Evolutionary conservation across 2,888 invertebrate genomes (phyloP).

Genomic region (Rhamphomyia laevipes): DNA sequence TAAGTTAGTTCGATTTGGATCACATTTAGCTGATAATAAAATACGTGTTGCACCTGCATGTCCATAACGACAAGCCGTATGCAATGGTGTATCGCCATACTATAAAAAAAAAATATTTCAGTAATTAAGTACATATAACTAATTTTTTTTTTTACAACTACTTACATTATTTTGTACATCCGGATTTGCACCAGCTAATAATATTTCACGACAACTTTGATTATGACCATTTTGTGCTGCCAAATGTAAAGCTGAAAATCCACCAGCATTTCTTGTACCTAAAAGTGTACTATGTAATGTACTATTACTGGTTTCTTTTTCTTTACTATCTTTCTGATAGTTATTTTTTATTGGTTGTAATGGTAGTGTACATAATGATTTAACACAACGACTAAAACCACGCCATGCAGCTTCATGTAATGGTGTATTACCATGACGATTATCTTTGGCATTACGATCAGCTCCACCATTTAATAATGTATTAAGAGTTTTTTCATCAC

Average conservation of each 20-base stretch:
- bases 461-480: constrained; percentile 24
- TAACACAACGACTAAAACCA: constrained; percentile 77
- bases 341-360: constrained; percentile 9
- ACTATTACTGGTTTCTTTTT: constrained; percentile 16
- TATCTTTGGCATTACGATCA: constrained; percentile 30
- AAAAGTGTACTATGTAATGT: constrained; percentile 52
- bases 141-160: not conserved
- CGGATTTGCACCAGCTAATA: constrained; percentile 76
- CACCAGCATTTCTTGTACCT: constrained; percentile 64
- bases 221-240: constrained; percentile 96
- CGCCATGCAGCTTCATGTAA: constrained; percentile 93
- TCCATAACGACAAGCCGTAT: constrained; percentile 90
- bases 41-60: constrained; percentile 94
- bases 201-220: constrained; percentile 78
- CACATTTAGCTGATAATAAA: constrained; percentile 78
- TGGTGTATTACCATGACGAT: constrained; percentile 79
- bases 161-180: constrained; percentile 80
- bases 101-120: constrained; percentile 28
- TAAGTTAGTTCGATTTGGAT: constrained; percentile 82
- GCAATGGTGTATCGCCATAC: constrained; percentile 91
- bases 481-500: constrained; percentile 27
- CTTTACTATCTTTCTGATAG: not conserved
- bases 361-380: constrained; percentile 44
- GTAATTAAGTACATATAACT: not conserved
- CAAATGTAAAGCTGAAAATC: constrained; percentile 88